phyloP scores from a whole-genome alignment of 2,888 invertebrate genomes.

The Troides oblongomaculatus region DNA sequence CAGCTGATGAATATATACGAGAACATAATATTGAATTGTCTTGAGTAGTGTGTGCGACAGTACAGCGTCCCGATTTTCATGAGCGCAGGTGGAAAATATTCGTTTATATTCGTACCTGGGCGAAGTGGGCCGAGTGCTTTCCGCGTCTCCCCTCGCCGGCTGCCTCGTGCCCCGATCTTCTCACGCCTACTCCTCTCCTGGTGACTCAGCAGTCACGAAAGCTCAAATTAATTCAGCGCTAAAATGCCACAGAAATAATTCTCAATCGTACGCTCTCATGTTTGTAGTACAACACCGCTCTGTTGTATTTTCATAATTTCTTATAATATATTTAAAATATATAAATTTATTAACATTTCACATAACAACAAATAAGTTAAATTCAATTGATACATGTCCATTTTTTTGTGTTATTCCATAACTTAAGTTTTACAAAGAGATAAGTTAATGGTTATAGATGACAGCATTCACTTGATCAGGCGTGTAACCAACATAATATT shows the following conservation, averaged over 20 bases:
- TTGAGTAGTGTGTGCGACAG: slow-evolving; percentile 34
- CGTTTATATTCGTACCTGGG: slow-evolving; percentile 73
- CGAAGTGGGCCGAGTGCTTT: slow-evolving; percentile 70
- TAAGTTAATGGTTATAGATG: too few relatives aligned
- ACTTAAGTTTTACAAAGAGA: too few relatives aligned
- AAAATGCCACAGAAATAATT: slow-evolving; percentile 11
- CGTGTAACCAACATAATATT: too few relatives aligned
- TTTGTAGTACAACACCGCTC: not conserved
- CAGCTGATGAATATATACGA: too few relatives aligned
- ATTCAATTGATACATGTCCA: too few relatives aligned
- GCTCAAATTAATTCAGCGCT: slow-evolving; percentile 44
- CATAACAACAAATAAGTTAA: too few relatives aligned
- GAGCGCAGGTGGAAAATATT: slow-evolving; percentile 73
- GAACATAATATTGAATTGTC: not conserved
- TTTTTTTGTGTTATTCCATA: too few relatives aligned
- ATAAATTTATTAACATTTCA: too few relatives aligned
- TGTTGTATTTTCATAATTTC: not conserved
- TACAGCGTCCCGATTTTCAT: slow-evolving; percentile 52
- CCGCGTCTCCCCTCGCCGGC: slow-evolving; percentile 44
- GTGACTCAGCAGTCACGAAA: slow-evolving; percentile 54
- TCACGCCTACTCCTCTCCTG: slow-evolving; percentile 30
- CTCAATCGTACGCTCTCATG: not conserved
- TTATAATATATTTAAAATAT: too few relatives aligned
- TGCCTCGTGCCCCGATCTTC: slow-evolving; percentile 28
- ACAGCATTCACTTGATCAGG: too few relatives aligned